Evolutionary conservation across 2,888 invertebrate species (phyloP), one percentile per base, ranked within the genome.

Genomic region (Catocala nupta): DNA sequence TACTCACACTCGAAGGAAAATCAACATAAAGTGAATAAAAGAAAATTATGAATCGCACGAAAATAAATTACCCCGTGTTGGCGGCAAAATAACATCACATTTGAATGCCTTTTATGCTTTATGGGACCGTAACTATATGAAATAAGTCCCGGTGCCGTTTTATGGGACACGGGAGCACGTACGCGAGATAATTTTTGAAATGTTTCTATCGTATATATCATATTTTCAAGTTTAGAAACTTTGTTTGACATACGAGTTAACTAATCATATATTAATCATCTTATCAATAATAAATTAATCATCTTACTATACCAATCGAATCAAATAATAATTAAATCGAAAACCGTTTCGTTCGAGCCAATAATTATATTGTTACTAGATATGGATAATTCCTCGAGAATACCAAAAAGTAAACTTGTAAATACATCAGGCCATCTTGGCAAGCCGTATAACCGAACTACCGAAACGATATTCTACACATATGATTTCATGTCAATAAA

Each of bases 1-100:
- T 90, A 90, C 90, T 87, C 89, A 92, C 92, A 91, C 90, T 92
- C 91, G 81, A 90, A 90, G 90, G 90, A 93, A 92, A 94, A 94
- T 94, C 94, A 94, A 94, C 94, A 94, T 94, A 94, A 94, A 94
- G 93, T 94, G 94, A 93, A 94, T 94, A 94, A 93, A 94, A 93
- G 93, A 94, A 94, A 94, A 94, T 94, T 94, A 94, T 94, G 94
- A 94, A 93, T 93, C 90, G 93, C 91, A 86, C 90, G 84, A 87
- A 93, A 93, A 94, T 94, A 94, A 94, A 94, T 94, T 94, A 93
- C 92, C 89, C 90, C 84, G 89, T 91, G 93, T 93, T 91, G 93
- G 93, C 93, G 93, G 94, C 93, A 93, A 94, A 94, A 93, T 94
- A 94, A 94, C 94, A 94, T 94, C 93, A 90, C 92, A 94, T 94